Evolutionary conservation across 2,888 invertebrate species (phyloP).

Genomic region (Tipula vernalis): DNA sequence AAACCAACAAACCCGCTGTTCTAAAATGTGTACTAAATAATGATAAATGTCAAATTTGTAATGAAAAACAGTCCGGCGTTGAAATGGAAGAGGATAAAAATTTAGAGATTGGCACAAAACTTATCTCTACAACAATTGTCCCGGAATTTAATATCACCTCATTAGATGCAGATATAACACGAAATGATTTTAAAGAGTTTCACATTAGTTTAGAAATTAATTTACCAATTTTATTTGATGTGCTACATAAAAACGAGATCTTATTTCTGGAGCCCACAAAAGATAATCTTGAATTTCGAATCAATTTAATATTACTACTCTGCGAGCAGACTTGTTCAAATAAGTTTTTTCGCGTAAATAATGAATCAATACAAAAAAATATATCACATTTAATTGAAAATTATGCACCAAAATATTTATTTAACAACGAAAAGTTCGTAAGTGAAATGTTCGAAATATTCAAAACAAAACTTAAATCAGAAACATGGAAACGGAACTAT

Average conservation of each 20-base stretch:
- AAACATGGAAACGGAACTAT: neutral
- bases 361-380: neutral
- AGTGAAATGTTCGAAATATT: neutral
- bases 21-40: neutral
- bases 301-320: neutral
- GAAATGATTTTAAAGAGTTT: slow-evolving; percentile 1
- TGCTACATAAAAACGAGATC: neutral
- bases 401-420: neutral
- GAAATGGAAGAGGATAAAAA: neutral
- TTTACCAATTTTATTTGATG: neutral
- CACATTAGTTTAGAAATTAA: neutral
- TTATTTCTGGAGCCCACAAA: neutral
- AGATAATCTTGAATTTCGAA: neutral
- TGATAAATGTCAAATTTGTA: neutral
- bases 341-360: neutral
- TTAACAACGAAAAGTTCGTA: neutral
- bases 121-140: neutral
- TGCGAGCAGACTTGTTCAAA: neutral
- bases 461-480: neutral
- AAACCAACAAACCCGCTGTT: neutral
- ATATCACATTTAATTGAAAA: neutral
- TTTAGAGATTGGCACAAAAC: neutral
- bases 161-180: neutral
- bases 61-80: neutral
- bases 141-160: neutral